Evolutionary conservation across 2,113 vertebrate species (phyloP).

Genomic region (Barnardius zonarius): DNA sequence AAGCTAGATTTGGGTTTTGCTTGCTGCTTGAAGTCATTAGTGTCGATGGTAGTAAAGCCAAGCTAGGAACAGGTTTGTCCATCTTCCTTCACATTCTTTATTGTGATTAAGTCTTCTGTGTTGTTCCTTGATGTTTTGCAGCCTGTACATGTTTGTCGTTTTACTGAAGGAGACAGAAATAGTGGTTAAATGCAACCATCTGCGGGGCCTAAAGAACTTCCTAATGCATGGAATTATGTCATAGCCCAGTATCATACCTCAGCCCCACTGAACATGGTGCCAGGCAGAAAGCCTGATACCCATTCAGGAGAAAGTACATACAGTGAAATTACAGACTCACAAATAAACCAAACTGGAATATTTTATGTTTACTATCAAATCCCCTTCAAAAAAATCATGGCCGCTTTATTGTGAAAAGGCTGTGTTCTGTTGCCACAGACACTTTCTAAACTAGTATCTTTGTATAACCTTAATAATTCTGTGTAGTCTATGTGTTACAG

Average conservation of each 20-base stretch:
- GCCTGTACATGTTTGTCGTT: background rate
- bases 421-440: background rate
- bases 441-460: background rate
- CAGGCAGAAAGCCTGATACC: background rate
- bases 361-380: background rate
- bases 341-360: background rate
- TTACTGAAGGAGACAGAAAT: background rate
- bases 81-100: background rate
- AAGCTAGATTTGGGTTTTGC: background rate
- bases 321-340: background rate
- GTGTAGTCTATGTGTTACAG: background rate
- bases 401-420: background rate
- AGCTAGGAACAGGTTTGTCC: background rate
- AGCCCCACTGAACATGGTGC: background rate
- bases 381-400: background rate
- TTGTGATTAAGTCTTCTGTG: background rate
- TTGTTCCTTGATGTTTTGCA: background rate
- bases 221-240: background rate
- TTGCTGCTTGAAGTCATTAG: background rate
- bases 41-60: background rate
- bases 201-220: background rate
- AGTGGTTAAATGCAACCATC: background rate
- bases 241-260: background rate
- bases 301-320: background rate
- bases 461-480: background rate